These are phyloP conservation scores for Brachyistius frenatus DNA, from an alignment of 2,113 vertebrate genomes.

Conservation along the genomic window DNA sequence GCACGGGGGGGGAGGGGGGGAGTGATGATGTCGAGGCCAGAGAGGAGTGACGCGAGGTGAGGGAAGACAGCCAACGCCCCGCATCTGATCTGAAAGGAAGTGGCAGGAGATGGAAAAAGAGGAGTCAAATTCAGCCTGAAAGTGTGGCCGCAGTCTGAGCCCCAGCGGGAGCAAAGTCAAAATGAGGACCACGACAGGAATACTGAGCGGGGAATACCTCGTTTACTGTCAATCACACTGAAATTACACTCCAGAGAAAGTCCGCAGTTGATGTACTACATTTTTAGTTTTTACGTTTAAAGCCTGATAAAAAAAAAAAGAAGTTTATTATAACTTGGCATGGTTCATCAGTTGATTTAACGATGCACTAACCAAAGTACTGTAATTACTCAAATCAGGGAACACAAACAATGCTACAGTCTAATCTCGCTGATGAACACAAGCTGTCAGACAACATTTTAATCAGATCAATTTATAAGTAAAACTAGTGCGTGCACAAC, in stretches of 20 bases:
- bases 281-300: background rate
- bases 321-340: background rate
- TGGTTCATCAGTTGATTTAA: background rate
- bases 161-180: conserved; percentile 36
- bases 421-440: background rate
- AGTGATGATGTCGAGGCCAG: conserved; percentile 33
- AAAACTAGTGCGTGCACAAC: too few species aligned
- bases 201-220: conserved; percentile 40
- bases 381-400: background rate
- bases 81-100: conserved; percentile 65
- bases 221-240: conserved; percentile 23
- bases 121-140: conserved; percentile 57
- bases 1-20: background rate
- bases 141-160: conserved; percentile 50
- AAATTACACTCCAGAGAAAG: conserved; percentile 15
- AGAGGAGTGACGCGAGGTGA: conserved; percentile 49
- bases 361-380: background rate
- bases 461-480: background rate
- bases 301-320: background rate
- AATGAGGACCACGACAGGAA: conserved; percentile 38
- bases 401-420: background rate
- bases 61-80: conserved; percentile 49
- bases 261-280: background rate
- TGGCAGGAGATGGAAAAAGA: conserved; percentile 63
- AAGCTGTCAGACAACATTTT: background rate